phyloP scores from a whole-genome alignment of 2,797 vertebrate species.

The Natrix natrix region DNA sequence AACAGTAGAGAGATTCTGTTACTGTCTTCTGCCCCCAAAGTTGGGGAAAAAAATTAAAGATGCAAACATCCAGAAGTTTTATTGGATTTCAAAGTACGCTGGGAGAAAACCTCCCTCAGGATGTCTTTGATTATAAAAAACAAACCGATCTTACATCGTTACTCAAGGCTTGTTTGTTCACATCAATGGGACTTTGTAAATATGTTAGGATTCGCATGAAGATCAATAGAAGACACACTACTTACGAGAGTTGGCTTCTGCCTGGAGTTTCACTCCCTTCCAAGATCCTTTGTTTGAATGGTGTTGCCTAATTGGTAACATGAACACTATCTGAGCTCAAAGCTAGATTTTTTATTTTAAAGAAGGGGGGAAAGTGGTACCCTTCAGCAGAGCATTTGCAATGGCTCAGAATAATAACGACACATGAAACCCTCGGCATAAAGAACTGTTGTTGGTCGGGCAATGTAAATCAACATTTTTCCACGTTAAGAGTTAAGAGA shows the following conservation, averaged over 20 bases:
- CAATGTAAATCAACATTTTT: neutral
- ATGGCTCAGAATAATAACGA: neutral
- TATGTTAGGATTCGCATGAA: neutral
- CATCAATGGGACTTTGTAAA: slow-evolving; percentile 17
- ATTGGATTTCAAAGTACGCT: neutral
- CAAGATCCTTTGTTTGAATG: neutral
- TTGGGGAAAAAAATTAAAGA: neutral
- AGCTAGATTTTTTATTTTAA: neutral
- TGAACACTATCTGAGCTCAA: neutral
- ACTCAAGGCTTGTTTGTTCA: slow-evolving; percentile 11
- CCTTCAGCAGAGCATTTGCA: neutral
- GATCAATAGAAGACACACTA: neutral
- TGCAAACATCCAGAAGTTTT: neutral
- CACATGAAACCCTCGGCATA: neutral
- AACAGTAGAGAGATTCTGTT: too few species aligned
- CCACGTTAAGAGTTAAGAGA: neutral
- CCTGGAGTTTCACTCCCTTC: neutral
- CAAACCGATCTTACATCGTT: slow-evolving; percentile 17
- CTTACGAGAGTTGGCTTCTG: neutral
- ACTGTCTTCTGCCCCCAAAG: neutral
- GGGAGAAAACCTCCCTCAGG: neutral
- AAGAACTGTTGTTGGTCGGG: neutral
- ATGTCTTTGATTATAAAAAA: slow-evolving; percentile 4
- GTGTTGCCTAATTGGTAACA: neutral
- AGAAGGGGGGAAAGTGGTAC: neutral